phyloP scores from a whole-genome alignment of 2,113 vertebrate genomes.

The Prunella himalayana region DNA sequence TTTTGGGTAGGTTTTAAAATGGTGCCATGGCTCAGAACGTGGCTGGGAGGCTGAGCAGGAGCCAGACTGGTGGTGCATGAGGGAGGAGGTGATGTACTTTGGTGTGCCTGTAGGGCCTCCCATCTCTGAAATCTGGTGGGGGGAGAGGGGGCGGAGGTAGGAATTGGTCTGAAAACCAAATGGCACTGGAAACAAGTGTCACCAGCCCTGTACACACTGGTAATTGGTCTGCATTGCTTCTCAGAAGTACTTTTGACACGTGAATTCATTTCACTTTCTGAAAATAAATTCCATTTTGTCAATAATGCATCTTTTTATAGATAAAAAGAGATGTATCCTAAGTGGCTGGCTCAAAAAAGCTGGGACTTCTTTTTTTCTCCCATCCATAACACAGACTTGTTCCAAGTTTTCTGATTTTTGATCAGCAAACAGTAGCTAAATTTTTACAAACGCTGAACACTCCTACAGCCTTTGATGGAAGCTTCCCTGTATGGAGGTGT shows the following conservation, averaged over 20 bases:
- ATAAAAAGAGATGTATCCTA: not conserved
- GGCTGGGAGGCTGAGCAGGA: not conserved
- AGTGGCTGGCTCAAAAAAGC: not conserved
- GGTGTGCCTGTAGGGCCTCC: not conserved
- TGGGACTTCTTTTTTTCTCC: not conserved
- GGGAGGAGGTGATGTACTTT: not conserved
- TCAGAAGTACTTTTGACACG: not conserved
- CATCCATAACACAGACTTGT: not conserved
- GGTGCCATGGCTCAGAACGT: not conserved
- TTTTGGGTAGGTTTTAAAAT: not conserved
- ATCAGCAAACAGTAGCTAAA: not conserved
- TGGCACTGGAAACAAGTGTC: not conserved
- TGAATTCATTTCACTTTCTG: not conserved
- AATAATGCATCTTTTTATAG: not conserved
- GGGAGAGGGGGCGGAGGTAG: rapidly evolving
- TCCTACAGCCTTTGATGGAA: not conserved
- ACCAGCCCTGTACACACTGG: not conserved
- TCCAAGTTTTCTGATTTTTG: not conserved
- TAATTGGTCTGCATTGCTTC: not conserved
- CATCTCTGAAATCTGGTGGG: rapidly evolving
- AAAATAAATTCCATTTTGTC: not conserved
- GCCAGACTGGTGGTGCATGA: not conserved
- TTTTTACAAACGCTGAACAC: not conserved
- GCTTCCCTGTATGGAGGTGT: not conserved
- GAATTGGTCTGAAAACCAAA: not conserved